Evolutionary conservation across 1,140 invertebrate species (phyloP), one percentile per base, ranked within the genome.

Genomic region (Coelopa frigida): DNA sequence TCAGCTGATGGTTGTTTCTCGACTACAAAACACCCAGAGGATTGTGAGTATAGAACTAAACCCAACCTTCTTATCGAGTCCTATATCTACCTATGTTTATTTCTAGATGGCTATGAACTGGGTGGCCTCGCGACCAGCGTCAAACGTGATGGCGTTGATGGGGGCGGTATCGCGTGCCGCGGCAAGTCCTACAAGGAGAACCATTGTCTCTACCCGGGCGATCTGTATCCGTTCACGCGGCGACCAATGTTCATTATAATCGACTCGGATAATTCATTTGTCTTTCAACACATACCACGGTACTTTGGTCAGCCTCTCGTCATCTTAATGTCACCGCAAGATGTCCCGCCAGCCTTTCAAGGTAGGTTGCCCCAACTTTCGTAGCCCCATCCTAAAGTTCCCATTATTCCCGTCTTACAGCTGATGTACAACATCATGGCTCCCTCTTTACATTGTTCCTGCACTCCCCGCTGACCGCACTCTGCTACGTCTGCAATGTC

Each of bases 291-390:
- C 67, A 86, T 96, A 63, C 88, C 91, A 20, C 82, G 84, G 33
- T 85, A 91, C 62, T 98, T 97, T 74, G 92, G 90, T 12, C 91
- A 95, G 68, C 93, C 94, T n/a, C 72, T 96, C 46, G 83, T 97
- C 43, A 85, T 94, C 46, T 78, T 98, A 3, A 90, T 96, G 85
- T 96, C 93, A 44, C 90, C 94, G 7, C 83, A 92, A 70, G 86
- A 94, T 66, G 79, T 87, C 51, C 93, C 93, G 44, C 72, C 84
- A 47, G 80, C 80, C 24, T 85, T 93, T 67, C 83, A 86, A 74
- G 83, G 87, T 89, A 74, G 63, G 29, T 45, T 39, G 4, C n/a
- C 15, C 11, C 27, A 17, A 37, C 36, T 17, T 40, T 14, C 14
- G 36, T 23, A 20, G 14, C 35, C 23, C 2, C 12, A 21, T 24